Percentiles rank a stretch among this genome's conserved stretches.
Evolutionary conservation across 1,140 invertebrate genomes (phyloP).

Genomic region (Ceratina japonica): DNA sequence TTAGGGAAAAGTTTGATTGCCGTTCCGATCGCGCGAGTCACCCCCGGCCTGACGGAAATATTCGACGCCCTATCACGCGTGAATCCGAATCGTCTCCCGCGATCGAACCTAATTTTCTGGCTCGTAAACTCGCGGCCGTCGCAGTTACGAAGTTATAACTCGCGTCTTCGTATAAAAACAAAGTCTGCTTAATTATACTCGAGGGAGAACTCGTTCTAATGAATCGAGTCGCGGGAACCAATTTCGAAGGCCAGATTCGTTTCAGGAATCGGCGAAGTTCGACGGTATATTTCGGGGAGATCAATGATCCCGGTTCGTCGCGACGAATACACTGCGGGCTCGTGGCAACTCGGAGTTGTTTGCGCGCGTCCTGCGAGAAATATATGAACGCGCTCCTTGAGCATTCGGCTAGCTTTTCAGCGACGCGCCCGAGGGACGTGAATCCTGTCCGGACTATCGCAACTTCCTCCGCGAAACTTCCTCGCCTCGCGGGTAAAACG

Average conservation of each 20-base stretch:
- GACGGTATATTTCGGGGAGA: no score
- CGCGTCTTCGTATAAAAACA: neutral
- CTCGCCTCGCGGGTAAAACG: no score
- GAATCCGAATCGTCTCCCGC: neutral
- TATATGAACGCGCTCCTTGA: conserved; percentile 34
- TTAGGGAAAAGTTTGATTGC: conserved; percentile 61
- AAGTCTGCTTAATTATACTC: neutral
- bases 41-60: neutral
- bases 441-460: conserved; percentile 8
- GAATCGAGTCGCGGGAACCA: no score
- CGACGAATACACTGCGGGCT: conserved; percentile 45
- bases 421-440: neutral
- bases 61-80: conserved; percentile 15
- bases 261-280: no score
- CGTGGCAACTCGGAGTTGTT: conserved; percentile 47
- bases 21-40: conserved; percentile 25
- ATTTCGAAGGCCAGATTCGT: no score
- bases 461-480: conserved; percentile 15
- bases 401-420: conserved; percentile 15
- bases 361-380: conserved; percentile 42
- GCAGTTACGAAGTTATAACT: conserved; percentile 5
- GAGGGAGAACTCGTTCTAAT: no score
- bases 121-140: neutral
- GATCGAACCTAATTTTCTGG: conserved; percentile 26
- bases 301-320: neutral